These are phyloP conservation scores for Acanthornis magna DNA, from an alignment of 2,797 vertebrate genomes.

Conservation along the genomic window DNA sequence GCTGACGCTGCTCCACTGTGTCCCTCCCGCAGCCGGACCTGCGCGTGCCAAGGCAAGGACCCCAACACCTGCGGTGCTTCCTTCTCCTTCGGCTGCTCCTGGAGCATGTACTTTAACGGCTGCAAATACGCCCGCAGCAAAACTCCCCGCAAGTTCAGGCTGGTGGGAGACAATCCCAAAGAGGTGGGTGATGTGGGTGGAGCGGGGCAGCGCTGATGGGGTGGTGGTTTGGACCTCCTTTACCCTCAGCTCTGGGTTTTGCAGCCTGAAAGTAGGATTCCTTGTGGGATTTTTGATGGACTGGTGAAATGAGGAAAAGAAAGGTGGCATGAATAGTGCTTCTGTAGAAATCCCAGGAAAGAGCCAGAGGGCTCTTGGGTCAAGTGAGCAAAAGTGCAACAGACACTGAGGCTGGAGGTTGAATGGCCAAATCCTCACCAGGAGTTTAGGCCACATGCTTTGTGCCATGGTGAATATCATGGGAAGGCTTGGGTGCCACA, in stretches of 20 bases:
- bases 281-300: not conserved
- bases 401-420: not conserved
- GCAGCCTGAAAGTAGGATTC: not conserved
- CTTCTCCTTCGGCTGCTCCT: conserved; percentile 97
- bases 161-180: conserved; percentile 92
- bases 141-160: conserved; percentile 93
- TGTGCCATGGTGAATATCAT: accelerated
- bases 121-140: conserved; percentile 98
- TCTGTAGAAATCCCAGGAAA: not conserved
- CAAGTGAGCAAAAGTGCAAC: accelerated
- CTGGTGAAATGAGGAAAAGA: not conserved
- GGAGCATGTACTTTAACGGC: conserved; percentile 99
- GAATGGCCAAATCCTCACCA: accelerated
- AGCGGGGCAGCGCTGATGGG: accelerated
- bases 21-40: conserved; percentile 85
- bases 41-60: conserved; percentile 95
- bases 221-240: not conserved
- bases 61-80: conserved; percentile 90
- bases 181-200: conserved; percentile 75
- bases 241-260: not conserved
- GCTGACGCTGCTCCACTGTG: not conserved
- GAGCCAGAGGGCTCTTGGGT: not conserved
- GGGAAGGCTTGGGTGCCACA: accelerated
- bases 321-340: accelerated
- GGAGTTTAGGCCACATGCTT: not conserved